phyloP scores from a whole-genome alignment of 2,113 vertebrate species.

The Nettapus auritus region DNA sequence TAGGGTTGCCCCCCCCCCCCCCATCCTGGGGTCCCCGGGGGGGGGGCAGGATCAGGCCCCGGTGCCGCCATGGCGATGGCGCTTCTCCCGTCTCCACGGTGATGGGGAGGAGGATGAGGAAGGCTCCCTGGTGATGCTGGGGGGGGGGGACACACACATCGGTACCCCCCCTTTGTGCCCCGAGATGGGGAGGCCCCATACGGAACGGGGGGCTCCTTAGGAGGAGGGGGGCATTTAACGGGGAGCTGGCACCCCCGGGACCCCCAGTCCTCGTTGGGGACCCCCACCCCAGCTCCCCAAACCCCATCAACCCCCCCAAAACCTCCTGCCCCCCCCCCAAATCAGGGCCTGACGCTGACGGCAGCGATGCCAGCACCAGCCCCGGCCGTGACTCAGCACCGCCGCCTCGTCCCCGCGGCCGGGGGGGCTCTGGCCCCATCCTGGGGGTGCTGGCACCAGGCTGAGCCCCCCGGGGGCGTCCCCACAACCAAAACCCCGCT shows the following conservation, averaged over 20 bases:
- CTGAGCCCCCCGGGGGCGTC: neutral
- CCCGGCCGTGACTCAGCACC: conserved; percentile 1
- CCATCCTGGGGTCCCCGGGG: too few relatives aligned
- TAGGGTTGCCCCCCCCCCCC: too few relatives aligned
- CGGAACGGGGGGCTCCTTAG: too few relatives aligned
- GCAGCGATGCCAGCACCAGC: neutral
- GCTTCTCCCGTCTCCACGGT: neutral
- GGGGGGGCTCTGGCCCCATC: neutral
- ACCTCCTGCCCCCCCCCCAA: neutral
- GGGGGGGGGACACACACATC: too few relatives aligned
- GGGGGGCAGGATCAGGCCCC: neutral
- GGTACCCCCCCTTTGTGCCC: neutral
- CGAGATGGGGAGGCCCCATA: neutral
- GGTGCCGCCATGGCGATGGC: neutral
- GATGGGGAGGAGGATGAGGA: neutral
- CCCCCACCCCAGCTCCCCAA: neutral
- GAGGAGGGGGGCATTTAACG: neutral
- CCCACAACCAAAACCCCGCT: neutral
- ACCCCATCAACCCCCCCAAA: neutral
- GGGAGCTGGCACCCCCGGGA: neutral
- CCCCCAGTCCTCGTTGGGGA: neutral
- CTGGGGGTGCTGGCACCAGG: neutral
- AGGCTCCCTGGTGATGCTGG: neutral
- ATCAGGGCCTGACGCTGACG: neutral
- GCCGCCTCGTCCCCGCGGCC: neutral